Base-by-base conservation (phyloP, 2,797 vertebrate genomes). In the Galagoides demidoff region DNA sequence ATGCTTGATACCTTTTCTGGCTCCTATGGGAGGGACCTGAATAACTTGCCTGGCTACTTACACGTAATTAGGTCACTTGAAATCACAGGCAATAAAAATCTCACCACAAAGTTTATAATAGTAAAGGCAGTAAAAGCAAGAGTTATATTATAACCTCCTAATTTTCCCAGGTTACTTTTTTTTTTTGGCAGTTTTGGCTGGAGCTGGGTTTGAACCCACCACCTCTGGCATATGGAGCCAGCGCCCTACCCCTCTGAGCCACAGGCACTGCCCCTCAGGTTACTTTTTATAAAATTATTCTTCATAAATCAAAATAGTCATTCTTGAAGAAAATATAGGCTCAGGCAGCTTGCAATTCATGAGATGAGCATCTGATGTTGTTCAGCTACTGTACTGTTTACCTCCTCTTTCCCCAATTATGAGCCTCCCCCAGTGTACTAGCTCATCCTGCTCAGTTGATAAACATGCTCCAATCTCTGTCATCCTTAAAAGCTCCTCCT, bases 31-130 rank as follows among this genome's bases (percentile, higher is more conserved):
- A 57, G 25, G 49, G 77, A 39, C 74, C n/a, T 59, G 37, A 85
- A 73, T 31, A 52, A 88, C 66, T n/a, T 43, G 29, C 23, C 77
- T 92, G 49, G 77, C 49, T 43, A 31, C 34, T 73, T 83, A 31
- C 17, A 85, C 73, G 70, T 78, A 89, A 95, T 90, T 90, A 83
- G 82, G 74, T 73, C 78, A 90, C 23, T 61, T 34, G 70, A 86
- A 94, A 95, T 84, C 71, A 88, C 20, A 92, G 61, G 77, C 63
- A 78, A 92, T 82, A 68, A 94, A 92, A 71, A 68, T 43, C 29
- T 57, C 49, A 95, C 73, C 27, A 27, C 49, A 9, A 37, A 16
- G 63, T 55, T 94, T 82, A 78, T 34, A 59, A 82, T 6, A 84
- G 87, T 14, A 39, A 25, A 64, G 52, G 27, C 14, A 78, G 43